A percentile compares a stretch with the other conserved stretches of the same genome.
Evolutionary conservation across 2,888 invertebrate species (phyloP).

Genomic region (Eucriotettix oculatus): DNA sequence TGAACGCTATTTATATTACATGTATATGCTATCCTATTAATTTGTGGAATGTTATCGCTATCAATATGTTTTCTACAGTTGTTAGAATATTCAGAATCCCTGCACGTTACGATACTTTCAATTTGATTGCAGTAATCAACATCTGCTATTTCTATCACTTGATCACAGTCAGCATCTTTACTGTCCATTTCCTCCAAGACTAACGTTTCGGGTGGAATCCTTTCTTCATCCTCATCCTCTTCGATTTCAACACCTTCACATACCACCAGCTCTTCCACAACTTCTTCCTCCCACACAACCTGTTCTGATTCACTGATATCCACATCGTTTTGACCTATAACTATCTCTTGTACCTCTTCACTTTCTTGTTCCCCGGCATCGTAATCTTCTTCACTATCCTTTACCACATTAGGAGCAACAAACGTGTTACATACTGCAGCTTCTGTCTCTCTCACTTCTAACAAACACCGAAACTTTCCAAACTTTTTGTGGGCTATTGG

Average conservation of each 20-base stretch:
- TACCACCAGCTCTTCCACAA: slow-evolving; percentile 26
- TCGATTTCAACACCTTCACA: slow-evolving; percentile 24
- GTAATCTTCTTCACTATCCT: neutral
- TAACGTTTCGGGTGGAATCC: slow-evolving; percentile 2
- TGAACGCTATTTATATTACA: too few species aligned
- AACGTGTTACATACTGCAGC: neutral
- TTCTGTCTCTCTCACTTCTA: slow-evolving; percentile 18
- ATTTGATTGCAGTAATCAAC: slow-evolving; percentile 1
- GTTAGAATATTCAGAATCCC: slow-evolving; percentile 1
- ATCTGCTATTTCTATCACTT: slow-evolving; percentile 2
- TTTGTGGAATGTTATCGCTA: too few species aligned
- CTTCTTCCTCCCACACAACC: slow-evolving; percentile 21
- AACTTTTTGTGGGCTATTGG: slow-evolving; percentile 32
- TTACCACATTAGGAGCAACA: neutral
- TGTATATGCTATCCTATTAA: too few species aligned
- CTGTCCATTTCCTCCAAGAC: slow-evolving; percentile 16
- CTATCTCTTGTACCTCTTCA: neutral
- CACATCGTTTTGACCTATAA: slow-evolving; percentile 3
- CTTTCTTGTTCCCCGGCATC: neutral
- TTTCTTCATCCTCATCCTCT: slow-evolving; percentile 13
- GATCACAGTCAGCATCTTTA: slow-evolving; percentile 5
- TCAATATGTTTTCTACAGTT: too few species aligned
- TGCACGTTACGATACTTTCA: slow-evolving; percentile 4
- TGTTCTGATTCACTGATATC: slow-evolving; percentile 5
- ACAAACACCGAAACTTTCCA: slow-evolving; percentile 36